phyloP scores from a whole-genome alignment of 2,113 vertebrate genomes.

The Athene noctua region DNA sequence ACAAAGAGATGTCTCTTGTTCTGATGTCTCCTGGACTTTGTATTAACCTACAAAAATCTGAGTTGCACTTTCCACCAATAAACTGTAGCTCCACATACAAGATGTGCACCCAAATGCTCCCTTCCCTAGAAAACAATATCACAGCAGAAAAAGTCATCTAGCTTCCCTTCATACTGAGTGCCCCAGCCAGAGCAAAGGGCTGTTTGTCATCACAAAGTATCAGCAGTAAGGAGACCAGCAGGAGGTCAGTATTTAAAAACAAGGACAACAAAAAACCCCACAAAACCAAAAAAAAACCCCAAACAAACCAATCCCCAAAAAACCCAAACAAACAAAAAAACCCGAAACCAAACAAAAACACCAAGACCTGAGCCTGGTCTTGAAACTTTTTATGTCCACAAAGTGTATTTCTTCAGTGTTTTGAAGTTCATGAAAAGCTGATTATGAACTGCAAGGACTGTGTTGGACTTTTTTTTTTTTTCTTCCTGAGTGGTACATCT shows the following conservation, averaged over 20 bases:
- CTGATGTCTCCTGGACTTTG: constrained; percentile 65
- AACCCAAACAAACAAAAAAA: no score
- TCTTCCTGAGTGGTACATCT: not conserved
- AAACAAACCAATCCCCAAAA: no score
- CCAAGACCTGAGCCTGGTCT: not conserved
- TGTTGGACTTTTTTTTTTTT: not conserved
- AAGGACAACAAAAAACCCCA: no score
- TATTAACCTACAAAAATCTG: constrained; percentile 73
- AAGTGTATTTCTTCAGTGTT: not conserved
- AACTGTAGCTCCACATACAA: constrained; percentile 73
- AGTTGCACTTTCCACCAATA: constrained; percentile 60
- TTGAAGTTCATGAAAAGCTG: not conserved
- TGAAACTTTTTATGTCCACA: not conserved
- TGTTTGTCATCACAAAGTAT: not conserved
- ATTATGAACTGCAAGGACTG: not conserved
- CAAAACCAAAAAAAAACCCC: no score
- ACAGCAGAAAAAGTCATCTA: not conserved
- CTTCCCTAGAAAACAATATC: constrained; percentile 46
- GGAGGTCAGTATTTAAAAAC: not conserved
- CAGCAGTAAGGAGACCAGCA: not conserved
- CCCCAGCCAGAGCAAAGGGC: not conserved
- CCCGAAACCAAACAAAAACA: no score
- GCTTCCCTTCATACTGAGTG: not conserved
- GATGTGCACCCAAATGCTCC: constrained; percentile 63
- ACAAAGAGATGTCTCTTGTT: not conserved